Evolutionary conservation across 2,113 vertebrate genomes (phyloP).

Genomic region (Gymnarchus niloticus): DNA sequence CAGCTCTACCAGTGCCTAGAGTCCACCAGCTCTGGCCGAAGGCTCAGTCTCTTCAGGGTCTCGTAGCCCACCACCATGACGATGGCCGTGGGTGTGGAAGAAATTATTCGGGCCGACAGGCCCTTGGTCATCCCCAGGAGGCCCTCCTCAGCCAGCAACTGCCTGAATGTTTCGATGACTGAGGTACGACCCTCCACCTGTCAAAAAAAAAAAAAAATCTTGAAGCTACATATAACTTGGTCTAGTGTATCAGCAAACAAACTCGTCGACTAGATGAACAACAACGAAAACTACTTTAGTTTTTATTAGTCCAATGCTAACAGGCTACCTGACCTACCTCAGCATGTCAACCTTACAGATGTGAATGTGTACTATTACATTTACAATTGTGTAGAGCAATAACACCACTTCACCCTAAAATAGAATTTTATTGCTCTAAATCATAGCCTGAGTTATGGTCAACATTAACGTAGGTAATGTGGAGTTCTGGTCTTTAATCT

Average conservation of each 20-base stretch:
- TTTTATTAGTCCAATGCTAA: not conserved
- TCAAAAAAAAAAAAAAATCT: not conserved
- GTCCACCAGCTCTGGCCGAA: constrained; percentile 81
- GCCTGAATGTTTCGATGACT: constrained; percentile 79
- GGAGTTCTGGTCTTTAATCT: not conserved
- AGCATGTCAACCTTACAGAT: not conserved
- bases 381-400: not conserved
- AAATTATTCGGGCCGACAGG: constrained; percentile 88
- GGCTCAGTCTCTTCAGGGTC: constrained; percentile 91
- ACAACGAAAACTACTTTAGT: not conserved
- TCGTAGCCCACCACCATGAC: constrained; percentile 94
- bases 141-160: constrained; percentile 86
- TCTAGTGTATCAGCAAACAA: not conserved
- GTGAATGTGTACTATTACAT: not conserved
- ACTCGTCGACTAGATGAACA: not conserved
- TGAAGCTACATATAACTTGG: not conserved
- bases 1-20: constrained; percentile 79
- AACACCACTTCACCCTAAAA: too few relatives aligned
- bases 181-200: constrained; percentile 92
- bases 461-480: not conserved
- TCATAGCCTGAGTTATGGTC: too few relatives aligned
- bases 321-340: not conserved
- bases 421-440: too few relatives aligned
- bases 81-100: constrained; percentile 81
- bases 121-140: constrained; percentile 84